These are phyloP conservation scores for Vombatus ursinus DNA, from an alignment of 2,113 vertebrate species.

Conservation along the genomic window DNA sequence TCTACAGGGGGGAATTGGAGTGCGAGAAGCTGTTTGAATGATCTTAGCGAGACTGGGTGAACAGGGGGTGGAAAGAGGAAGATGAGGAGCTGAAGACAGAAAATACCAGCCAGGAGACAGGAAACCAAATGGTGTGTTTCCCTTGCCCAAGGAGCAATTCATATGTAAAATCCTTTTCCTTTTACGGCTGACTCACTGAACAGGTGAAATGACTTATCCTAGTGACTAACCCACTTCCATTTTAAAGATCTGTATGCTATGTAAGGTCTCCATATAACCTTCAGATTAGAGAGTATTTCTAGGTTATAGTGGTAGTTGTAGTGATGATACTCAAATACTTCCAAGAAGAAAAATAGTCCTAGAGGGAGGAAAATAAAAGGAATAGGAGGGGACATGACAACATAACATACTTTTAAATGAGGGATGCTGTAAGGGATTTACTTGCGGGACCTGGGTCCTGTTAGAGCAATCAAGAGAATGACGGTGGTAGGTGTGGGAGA, in stretches of 20 bases:
- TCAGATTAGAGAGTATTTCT: conserved; percentile 20
- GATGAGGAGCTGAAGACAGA: conserved; percentile 27
- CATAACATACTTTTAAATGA: background rate
- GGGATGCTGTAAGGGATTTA: background rate
- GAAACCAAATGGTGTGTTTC: conserved; percentile 37
- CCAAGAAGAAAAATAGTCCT: background rate
- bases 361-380: conserved; percentile 12
- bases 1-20: background rate
- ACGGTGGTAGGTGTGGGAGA: background rate
- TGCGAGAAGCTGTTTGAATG: conserved; percentile 45
- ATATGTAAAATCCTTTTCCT: conserved; percentile 33
- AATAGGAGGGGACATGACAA: background rate
- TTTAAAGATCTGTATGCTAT: conserved; percentile 47
- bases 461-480: background rate
- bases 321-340: background rate
- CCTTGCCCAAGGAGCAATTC: conserved; percentile 39
- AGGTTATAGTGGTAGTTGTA: background rate
- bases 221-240: conserved; percentile 56
- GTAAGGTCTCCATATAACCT: background rate
- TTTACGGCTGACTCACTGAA: conserved; percentile 72
- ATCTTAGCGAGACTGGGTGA: conserved; percentile 41
- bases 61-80: conserved; percentile 30
- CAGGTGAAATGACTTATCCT: conserved; percentile 57
- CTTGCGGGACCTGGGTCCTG: background rate
- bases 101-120: conserved; percentile 59